Evolutionary conservation across 2,797 vertebrate species (phyloP).

Genomic region (Varecia variegata): DNA sequence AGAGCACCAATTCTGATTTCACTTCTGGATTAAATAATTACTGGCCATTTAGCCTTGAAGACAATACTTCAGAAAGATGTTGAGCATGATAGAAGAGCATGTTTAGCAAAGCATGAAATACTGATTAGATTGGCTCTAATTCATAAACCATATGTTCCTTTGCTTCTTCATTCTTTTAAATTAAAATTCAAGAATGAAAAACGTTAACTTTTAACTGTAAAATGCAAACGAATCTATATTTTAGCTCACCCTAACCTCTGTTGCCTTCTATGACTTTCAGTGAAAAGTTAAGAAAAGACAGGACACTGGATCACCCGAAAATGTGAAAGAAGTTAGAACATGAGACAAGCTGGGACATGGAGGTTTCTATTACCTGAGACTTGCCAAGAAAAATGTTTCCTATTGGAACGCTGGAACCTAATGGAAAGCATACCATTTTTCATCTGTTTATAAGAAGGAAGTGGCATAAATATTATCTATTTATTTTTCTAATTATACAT

Average conservation of each 20-base stretch:
- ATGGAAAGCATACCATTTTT: not conserved
- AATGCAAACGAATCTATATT: not conserved
- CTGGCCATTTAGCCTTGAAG: not conserved
- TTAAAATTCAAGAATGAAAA: not conserved
- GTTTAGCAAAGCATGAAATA: not conserved
- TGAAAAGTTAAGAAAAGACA: not conserved
- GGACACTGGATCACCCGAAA: not conserved
- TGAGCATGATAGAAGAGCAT: not conserved
- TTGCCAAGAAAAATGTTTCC: not conserved
- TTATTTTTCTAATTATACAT: not conserved
- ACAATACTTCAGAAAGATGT: not conserved
- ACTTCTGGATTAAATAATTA: not conserved
- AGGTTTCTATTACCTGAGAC: not conserved
- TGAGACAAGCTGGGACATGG: not conserved
- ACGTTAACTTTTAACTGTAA: not conserved
- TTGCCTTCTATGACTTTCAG: not conserved
- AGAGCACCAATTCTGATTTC: not conserved
- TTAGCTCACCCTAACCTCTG: not conserved
- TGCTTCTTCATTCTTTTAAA: not conserved
- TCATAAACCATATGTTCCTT: not conserved
- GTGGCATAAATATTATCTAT: not conserved
- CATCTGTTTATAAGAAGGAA: not conserved
- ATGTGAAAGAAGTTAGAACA: not conserved
- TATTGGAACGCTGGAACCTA: rapidly evolving
- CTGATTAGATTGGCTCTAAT: not conserved